These are phyloP conservation scores for Naso thynnoides DNA, from an alignment of 2,797 vertebrate genomes.

Conservation along the genomic window DNA sequence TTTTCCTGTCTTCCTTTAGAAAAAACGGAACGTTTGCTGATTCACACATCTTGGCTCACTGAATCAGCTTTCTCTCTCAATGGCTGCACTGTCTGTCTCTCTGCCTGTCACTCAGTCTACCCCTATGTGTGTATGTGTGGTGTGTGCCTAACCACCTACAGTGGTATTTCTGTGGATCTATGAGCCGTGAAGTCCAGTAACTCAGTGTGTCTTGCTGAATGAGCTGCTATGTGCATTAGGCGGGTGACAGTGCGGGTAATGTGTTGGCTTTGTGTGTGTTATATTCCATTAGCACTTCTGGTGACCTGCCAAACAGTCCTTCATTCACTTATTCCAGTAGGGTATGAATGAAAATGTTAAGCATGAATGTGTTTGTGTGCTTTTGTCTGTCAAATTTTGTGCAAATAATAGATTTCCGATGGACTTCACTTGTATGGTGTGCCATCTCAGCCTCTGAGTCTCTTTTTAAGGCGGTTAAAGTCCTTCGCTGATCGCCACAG, in stretches of 20 bases:
- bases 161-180: conserved; percentile 76
- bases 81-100: conserved; percentile 68
- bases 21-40: conserved; percentile 82
- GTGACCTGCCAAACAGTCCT: conserved; percentile 63
- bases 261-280: conserved; percentile 68
- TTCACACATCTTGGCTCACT: conserved; percentile 75
- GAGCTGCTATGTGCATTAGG: conserved; percentile 71
- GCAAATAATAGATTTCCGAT: conserved; percentile 53
- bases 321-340: conserved; percentile 74
- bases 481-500: conserved; percentile 97
- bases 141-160: conserved; percentile 73
- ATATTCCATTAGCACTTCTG: conserved; percentile 71
- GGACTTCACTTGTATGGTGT: conserved; percentile 13
- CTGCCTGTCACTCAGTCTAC: conserved; percentile 59
- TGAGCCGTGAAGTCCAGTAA: conserved; percentile 77
- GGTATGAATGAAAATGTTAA: conserved; percentile 64
- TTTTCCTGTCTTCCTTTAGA: conserved; percentile 55
- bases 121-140: conserved; percentile 30
- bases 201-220: conserved; percentile 68
- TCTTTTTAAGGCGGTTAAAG: conserved; percentile 95
- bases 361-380: conserved; percentile 46
- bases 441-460: conserved; percentile 72
- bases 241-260: conserved; percentile 64
- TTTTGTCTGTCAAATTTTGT: conserved; percentile 50
- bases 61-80: conserved; percentile 75